Evolutionary conservation across 2,888 invertebrate genomes (phyloP), one percentile per base, ranked within the genome.

Genomic region (Ophion ventricosus): DNA sequence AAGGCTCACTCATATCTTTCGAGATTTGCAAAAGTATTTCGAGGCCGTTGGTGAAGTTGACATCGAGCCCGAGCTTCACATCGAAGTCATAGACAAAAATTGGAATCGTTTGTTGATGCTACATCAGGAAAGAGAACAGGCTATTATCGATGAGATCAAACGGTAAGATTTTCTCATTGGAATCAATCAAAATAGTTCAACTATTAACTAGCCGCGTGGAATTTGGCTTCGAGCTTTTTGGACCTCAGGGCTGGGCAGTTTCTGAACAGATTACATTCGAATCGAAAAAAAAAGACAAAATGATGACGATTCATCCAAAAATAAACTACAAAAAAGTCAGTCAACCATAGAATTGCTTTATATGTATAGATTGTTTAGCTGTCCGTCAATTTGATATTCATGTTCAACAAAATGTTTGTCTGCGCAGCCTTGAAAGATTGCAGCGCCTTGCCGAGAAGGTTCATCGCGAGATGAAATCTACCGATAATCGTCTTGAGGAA

Each of bases 371-470:
- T n/a, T n/a, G n/a, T n/a, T n/a, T n/a, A n/a, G n/a, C n/a, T n/a
- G n/a, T n/a, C n/a, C n/a, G n/a, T n/a, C n/a, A n/a, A n/a, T n/a
- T n/a, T n/a, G n/a, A n/a, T n/a, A n/a, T n/a, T n/a, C n/a, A n/a
- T n/a, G n/a, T n/a, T n/a, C n/a, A n/a, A 8, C 3, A 17, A 14
- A 23, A 66, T n/a, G 49, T 49, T 49, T 23, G 23, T 63, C 56
- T 17, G 3, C 23, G 11, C 83, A 95, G 95, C 87, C 95, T 98
- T 90, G 99, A 99, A 93, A 95, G 98, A 88, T 94, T 99, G 91
- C 98, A 99, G 93, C 95, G 98, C 88, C 94, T 99, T 76, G 98
- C 98, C 17, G 99, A 99, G 94, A 99, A 99, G 93, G 96, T 98
- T 81, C 96, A 96, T 91, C 96, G 95, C 89, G 98, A 99, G 94